Conservation (phyloP, 2,113 vertebrate genomes). For the Perccottus glenii region DNA sequence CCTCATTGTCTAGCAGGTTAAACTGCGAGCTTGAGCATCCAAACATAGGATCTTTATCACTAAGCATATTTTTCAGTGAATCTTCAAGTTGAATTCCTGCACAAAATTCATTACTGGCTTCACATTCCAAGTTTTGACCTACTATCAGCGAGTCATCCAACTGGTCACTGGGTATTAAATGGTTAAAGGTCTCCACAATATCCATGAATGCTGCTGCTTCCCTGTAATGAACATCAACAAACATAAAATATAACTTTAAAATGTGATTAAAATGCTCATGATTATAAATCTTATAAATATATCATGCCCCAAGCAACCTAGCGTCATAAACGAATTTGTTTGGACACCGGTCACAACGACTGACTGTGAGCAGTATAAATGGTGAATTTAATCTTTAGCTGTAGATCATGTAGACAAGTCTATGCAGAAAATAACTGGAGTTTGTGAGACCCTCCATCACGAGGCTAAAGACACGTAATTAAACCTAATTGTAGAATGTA, state of each 20-base stretch:
- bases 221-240: constrained; percentile 77
- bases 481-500: too few species aligned
- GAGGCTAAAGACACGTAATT: too few species aligned
- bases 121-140: constrained; percentile 96
- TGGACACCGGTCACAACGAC: too few species aligned
- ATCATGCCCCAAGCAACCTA: background rate
- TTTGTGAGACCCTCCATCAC: too few species aligned
- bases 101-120: constrained; percentile 96
- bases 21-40: constrained; percentile 97
- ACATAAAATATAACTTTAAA: background rate
- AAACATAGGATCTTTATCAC: constrained; percentile 99
- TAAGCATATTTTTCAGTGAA: constrained; percentile 99
- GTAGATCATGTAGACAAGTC: too few species aligned
- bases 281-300: background rate
- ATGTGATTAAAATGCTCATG: too few species aligned
- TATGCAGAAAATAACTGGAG: too few species aligned
- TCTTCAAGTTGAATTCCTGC: constrained; percentile 88
- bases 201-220: constrained; percentile 98
- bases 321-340: too few species aligned
- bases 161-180: constrained; percentile 99
- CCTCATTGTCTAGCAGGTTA: constrained; percentile 95
- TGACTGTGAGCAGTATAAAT: too few species aligned
- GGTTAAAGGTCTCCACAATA: constrained; percentile 99
- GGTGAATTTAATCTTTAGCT: too few species aligned
- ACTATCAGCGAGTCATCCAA: constrained; percentile 96